Evolutionary conservation across 1,140 invertebrate species (phyloP).

Genomic region (Myzus persicae): DNA sequence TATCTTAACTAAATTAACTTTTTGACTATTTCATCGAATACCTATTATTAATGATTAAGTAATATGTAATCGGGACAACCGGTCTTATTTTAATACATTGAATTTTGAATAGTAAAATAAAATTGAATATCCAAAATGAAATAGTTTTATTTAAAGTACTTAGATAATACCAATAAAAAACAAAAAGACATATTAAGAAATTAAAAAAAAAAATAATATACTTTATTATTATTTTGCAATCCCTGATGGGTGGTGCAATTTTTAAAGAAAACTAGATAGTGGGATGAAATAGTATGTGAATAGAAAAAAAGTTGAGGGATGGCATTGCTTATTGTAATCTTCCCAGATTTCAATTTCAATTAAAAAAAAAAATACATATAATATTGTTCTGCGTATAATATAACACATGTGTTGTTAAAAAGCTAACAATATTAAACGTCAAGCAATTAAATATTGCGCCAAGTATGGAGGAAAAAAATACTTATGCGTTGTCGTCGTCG

Average conservation of each 20-base stretch:
- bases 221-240: no score
- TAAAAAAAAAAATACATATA: background rate
- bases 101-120: background rate
- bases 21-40: background rate
- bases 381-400: background rate
- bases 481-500: no score
- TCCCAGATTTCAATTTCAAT: background rate
- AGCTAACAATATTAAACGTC: background rate
- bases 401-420: background rate
- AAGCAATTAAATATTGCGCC: background rate
- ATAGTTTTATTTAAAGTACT: background rate
- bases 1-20: background rate
- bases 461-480: background rate
- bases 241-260: no score
- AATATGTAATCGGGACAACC: background rate
- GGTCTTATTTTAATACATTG: background rate
- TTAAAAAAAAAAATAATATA: background rate
- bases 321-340: background rate
- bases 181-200: no score
- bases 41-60: background rate
- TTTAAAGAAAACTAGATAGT: background rate
- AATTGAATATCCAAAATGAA: background rate
- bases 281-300: background rate
- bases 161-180: background rate
- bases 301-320: background rate